Conservation (phyloP, 2,888 invertebrate species). For the Pomacea canaliculata region DNA sequence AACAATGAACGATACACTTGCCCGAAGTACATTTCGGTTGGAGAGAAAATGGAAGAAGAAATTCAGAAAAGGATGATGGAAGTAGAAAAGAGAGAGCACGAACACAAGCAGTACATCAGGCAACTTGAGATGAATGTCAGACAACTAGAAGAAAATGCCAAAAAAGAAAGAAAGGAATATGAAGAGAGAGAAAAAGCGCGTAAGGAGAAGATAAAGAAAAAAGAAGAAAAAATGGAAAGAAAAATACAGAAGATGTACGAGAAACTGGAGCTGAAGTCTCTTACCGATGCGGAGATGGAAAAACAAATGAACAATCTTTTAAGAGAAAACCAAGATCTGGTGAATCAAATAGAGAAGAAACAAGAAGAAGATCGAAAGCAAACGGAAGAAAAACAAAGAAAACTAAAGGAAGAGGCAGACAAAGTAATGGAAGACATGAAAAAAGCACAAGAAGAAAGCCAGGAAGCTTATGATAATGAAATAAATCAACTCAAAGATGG, state of each 20-base stretch:
- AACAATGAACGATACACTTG: background rate
- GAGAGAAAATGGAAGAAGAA: constrained; percentile 3
- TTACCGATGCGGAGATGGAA: background rate
- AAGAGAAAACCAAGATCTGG: constrained; percentile 1
- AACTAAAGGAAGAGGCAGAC: background rate
- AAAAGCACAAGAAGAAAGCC: background rate
- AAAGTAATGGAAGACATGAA: background rate
- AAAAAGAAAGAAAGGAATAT: no score
- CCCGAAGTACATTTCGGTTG: constrained; percentile 11
- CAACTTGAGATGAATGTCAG: background rate
- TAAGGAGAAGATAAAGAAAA: no score
- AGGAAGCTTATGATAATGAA: no score
- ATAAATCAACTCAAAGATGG: background rate
- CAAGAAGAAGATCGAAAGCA: no score
- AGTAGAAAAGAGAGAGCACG: background rate
- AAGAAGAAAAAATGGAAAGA: no score
- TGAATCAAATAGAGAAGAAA: background rate
- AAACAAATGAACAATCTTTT: background rate
- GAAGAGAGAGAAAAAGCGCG: no score
- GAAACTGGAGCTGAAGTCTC: background rate
- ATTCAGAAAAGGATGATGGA: background rate
- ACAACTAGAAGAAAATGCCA: no score
- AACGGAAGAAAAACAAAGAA: background rate
- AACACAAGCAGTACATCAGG: background rate
- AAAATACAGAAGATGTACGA: no score